Conservation (phyloP, 1,140 invertebrate genomes). For the Ceratitis capitata region DNA sequence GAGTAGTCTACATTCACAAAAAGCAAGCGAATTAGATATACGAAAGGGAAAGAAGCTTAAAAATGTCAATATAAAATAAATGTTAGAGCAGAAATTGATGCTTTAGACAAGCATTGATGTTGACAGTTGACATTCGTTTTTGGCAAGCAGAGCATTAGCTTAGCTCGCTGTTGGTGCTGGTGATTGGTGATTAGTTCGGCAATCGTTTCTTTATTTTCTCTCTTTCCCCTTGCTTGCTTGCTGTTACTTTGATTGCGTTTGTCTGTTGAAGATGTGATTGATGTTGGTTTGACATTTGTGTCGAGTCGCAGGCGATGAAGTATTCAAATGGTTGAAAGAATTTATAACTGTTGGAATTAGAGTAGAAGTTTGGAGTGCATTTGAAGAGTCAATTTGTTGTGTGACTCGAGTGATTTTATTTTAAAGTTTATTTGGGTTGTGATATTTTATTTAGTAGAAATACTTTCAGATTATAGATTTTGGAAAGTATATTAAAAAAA, state of each 20-base stretch:
- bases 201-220: neutral
- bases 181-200: neutral
- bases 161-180: neutral
- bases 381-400: neutral
- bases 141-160: neutral
- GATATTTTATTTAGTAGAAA: neutral
- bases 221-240: neutral
- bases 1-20: neutral
- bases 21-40: neutral
- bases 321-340: too few species aligned
- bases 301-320: neutral
- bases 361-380: too few species aligned
- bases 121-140: slow-evolving; percentile 20
- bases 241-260: neutral
- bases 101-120: neutral
- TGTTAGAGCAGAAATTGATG: slow-evolving; percentile 7
- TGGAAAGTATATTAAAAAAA: neutral
- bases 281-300: neutral
- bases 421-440: too few species aligned
- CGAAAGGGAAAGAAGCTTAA: neutral
- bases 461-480: neutral
- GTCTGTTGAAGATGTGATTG: neutral
- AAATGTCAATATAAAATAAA: slow-evolving; percentile 7
- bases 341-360: too few species aligned
- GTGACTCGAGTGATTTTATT: neutral